Conservation (phyloP, 1,140 invertebrate species). For the Octopus sinensis region DNA sequence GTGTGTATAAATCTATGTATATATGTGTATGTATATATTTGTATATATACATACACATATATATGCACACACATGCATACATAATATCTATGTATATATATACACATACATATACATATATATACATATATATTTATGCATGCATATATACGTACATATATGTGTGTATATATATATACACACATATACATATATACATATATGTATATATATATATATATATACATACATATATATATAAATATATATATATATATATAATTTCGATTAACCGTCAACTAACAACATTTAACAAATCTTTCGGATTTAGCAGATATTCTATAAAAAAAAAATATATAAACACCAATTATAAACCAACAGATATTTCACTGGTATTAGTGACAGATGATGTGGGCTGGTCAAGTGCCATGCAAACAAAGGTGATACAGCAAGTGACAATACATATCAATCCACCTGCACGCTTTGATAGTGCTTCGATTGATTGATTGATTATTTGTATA, state of each 20-base stretch:
- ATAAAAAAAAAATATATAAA: too few species aligned
- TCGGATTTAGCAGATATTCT: too few species aligned
- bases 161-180: not conserved
- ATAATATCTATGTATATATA: too few species aligned
- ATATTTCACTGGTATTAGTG: too few species aligned
- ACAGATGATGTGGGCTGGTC: not conserved
- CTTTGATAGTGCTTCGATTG: not conserved
- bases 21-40: not conserved
- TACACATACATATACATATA: too few species aligned
- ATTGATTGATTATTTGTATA: not conserved
- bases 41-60: not conserved
- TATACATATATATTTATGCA: too few species aligned
- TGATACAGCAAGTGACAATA: not conserved
- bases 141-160: not conserved
- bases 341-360: too few species aligned
- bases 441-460: not conserved
- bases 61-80: too few species aligned
- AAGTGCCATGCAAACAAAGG: not conserved
- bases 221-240: conserved; percentile 4
- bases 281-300: not conserved
- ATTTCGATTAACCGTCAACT: not conserved
- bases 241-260: not conserved
- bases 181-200: conserved; percentile 5
- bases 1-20: too few species aligned
- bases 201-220: conserved; percentile 8